Base-by-base conservation (phyloP, 2,113 vertebrate genomes). In the Spheniscus mendiculus region DNA sequence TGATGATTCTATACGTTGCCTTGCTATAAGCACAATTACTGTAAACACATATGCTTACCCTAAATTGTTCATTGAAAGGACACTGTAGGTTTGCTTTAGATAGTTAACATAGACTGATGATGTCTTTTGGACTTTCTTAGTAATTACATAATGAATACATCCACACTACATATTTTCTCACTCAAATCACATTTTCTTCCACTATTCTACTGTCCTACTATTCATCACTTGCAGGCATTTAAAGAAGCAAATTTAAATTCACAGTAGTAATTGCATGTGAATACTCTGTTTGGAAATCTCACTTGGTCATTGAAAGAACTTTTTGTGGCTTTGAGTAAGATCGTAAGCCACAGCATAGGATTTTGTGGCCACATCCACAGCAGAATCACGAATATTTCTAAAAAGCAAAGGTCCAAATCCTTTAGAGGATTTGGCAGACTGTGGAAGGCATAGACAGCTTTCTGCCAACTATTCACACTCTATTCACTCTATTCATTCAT, bases 321-420 rank as follows among this genome's bases (percentile, higher is more conserved):
- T 66, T 81, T 25, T 49, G 19, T 71, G 27, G 21, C 19, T 59
- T 82, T 49, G 15, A 36, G 23, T 53, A 69, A 67, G 47, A 56
- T 20, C 4, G 1, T 23, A 58, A 74, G 32, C 13, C 29, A 49
- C 3, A 1, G 11, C n/a, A 25, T 12, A 6, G 16, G 8, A 55
- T 77, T 81, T 89, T 71, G 50, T 6, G 3, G 81, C 20, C 22
- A 21, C 3, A 30, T 65, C 16, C 45, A 67, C 8, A 79, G 29
- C 42, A 63, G n/a, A 92, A 81, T 36, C 1, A 0, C 32, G 6
- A 56, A 21, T 63, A 22, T 59, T 66, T 86, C 85, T 77, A 58
- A 73, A 87, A 71, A 70, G 3, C 22, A 72, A 73, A 91, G 32
- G 27, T 5, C 15, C 11, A 34, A 69, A 94, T 47, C 17, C n/a